A percentile compares a stretch with the other conserved stretches of the same genome.
phyloP scores from a whole-genome alignment of 2,888 invertebrate genomes.

The Melinopterus prodromus region DNA sequence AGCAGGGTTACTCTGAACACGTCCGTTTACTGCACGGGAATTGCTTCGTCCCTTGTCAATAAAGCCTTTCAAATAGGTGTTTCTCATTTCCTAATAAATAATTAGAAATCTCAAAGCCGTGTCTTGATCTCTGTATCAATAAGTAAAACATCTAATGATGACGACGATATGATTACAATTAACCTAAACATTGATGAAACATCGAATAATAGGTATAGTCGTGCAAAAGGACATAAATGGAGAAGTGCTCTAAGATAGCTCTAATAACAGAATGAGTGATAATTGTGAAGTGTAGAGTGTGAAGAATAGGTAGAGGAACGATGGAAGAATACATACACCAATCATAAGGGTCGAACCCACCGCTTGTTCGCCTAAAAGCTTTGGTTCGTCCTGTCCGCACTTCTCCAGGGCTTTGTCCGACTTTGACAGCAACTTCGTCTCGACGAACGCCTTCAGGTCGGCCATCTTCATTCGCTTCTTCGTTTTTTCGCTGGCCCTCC shows the following conservation, averaged over 20 bases:
- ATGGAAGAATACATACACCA: constrained; percentile 55
- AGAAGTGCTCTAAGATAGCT: constrained; percentile 6
- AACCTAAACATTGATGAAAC: background rate
- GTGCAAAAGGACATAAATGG: background rate
- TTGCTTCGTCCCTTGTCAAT: too few relatives aligned
- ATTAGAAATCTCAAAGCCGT: too few relatives aligned
- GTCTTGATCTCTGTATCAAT: background rate
- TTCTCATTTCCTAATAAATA: too few relatives aligned
- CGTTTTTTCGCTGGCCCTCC: constrained; percentile 82
- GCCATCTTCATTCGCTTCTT: constrained; percentile 92
- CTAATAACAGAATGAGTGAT: background rate
- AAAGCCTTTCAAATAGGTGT: too few relatives aligned
- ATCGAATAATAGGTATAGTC: background rate
- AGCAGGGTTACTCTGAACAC: too few relatives aligned
- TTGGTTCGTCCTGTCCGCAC: constrained; percentile 81
- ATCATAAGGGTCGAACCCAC: constrained; percentile 65
- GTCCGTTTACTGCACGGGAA: too few relatives aligned
- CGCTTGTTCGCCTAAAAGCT: constrained; percentile 66
- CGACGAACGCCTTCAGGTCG: constrained; percentile 90
- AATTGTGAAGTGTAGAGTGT: background rate
- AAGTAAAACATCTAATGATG: background rate
- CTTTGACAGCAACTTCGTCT: constrained; percentile 88
- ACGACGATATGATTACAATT: background rate
- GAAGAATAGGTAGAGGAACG: constrained; percentile 28
- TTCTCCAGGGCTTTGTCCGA: constrained; percentile 91